phyloP scores from a whole-genome alignment of 1,140 invertebrate genomes.

The Coenobita brevimanus region DNA sequence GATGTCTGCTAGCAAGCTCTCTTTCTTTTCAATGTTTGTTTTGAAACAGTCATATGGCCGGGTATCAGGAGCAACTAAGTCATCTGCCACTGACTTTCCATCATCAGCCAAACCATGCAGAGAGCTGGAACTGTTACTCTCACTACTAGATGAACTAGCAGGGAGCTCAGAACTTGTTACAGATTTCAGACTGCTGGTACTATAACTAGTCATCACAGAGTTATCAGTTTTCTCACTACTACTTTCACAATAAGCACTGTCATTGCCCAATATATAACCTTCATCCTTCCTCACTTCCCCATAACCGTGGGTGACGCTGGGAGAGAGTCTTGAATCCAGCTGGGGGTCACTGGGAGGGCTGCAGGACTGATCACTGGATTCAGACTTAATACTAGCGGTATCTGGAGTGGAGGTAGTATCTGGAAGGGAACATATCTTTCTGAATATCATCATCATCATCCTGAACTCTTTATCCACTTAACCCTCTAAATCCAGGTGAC shows the following conservation, averaged over 20 bases:
- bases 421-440: neutral
- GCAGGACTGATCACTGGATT: too few species aligned
- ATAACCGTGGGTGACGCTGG: too few species aligned
- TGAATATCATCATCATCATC: neutral
- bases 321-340: too few species aligned
- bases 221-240: neutral
- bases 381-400: too few species aligned
- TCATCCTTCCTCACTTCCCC: too few species aligned
- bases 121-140: neutral
- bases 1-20: conserved; percentile 53
- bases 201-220: neutral
- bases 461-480: neutral
- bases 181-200: too few species aligned
- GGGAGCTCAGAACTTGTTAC: too few species aligned
- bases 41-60: conserved; percentile 57
- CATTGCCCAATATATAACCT: too few species aligned
- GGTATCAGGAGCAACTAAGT: conserved; percentile 7
- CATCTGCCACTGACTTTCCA: neutral
- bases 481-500: neutral
- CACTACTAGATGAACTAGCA: neutral
- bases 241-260: neutral
- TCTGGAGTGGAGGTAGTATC: too few species aligned
- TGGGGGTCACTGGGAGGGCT: too few species aligned
- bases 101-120: neutral
- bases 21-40: conserved; percentile 55